Conservation (phyloP, 2,797 vertebrate species). For the Thamnophis elegans region DNA sequence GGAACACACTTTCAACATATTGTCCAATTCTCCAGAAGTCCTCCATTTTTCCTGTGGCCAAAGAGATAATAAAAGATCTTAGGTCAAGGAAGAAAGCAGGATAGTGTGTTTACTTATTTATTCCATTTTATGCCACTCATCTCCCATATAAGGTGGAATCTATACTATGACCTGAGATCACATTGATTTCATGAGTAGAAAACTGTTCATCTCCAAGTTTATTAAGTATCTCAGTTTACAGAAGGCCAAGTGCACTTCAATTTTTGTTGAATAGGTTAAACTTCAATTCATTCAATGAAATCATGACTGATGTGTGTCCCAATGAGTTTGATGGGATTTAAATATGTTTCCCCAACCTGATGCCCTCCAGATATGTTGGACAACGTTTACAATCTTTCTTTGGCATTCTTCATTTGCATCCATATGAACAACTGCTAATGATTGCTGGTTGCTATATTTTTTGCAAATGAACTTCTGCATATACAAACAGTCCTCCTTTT, state of each 20-base stretch:
- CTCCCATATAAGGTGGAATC: not conserved
- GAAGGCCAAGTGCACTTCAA: not conserved
- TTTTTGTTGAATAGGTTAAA: not conserved
- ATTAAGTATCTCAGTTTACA: not conserved
- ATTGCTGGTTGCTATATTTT: not conserved
- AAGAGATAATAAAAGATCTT: not conserved
- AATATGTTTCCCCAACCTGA: not conserved
- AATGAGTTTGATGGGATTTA: not conserved
- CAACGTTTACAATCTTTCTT: not conserved
- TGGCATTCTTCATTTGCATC: not conserved
- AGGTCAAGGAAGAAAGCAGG: not conserved
- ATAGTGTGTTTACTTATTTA: not conserved
- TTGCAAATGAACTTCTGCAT: not conserved
- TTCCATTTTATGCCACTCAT: not conserved
- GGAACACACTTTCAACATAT: not conserved
- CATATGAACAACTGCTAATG: not conserved
- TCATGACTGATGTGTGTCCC: not conserved
- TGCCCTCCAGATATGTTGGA: not conserved
- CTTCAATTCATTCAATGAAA: not conserved
- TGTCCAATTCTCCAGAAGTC: not conserved
- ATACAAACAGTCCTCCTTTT: not conserved
- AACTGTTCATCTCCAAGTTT: not conserved
- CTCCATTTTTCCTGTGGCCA: not conserved
- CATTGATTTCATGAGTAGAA: not conserved
- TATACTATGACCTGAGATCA: not conserved